Evolutionary conservation across 2,113 vertebrate genomes (phyloP).

Genomic region (Mastomys natalensis): DNA sequence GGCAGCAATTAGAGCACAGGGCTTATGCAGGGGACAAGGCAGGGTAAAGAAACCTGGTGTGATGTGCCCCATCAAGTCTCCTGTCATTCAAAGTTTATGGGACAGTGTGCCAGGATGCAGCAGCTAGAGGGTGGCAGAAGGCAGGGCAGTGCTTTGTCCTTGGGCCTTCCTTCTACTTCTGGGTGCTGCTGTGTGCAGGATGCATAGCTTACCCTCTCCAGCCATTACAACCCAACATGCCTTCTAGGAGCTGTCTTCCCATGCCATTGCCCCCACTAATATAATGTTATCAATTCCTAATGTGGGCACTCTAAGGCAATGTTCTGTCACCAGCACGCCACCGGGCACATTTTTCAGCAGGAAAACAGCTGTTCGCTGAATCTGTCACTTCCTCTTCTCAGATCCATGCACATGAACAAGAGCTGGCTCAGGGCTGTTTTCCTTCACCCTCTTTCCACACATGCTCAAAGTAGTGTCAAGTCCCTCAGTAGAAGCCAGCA

Average conservation of each 20-base stretch:
- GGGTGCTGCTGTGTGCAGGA: neutral
- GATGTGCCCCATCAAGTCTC: neutral
- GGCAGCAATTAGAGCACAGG: neutral
- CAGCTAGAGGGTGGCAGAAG: neutral
- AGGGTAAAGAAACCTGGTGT: neutral
- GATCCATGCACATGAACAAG: neutral
- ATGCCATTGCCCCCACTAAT: slow-evolving; percentile 66
- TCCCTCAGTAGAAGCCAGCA: neutral
- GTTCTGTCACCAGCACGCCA: slow-evolving; percentile 57
- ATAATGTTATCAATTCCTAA: slow-evolving; percentile 61
- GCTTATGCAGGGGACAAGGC: neutral
- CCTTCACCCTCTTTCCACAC: neutral
- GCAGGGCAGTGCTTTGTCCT: neutral
- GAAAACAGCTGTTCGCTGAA: slow-evolving; percentile 71
- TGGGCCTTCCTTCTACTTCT: neutral
- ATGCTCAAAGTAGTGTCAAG: neutral
- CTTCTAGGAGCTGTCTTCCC: slow-evolving; percentile 69
- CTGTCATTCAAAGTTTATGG: neutral
- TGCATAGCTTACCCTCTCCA: slow-evolving; percentile 43
- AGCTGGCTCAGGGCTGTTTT: slow-evolving; percentile 11
- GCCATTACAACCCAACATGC: slow-evolving; percentile 22
- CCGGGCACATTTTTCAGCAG: slow-evolving; percentile 70
- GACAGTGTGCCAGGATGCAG: neutral
- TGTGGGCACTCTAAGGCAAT: slow-evolving; percentile 54
- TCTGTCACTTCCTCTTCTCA: slow-evolving; percentile 56